Evolutionary conservation across 2,888 invertebrate species (phyloP).

Genomic region (Emmelina monodactyla): DNA sequence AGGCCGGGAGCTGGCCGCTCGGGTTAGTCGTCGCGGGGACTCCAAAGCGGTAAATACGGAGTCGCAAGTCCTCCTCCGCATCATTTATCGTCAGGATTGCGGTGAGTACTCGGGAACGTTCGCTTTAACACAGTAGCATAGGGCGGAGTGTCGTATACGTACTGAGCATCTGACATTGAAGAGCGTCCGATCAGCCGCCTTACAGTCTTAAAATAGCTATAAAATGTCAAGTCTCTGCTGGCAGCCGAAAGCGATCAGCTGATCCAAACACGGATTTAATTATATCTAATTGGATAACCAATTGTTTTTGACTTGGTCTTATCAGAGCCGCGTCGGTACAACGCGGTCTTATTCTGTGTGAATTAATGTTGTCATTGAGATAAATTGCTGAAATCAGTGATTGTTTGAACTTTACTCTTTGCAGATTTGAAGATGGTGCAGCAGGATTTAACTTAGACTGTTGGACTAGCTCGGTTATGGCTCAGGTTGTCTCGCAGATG

Average conservation of each 20-base stretch:
- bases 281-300: constrained; percentile 51
- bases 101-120: constrained; percentile 37
- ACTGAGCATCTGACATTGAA: constrained; percentile 56
- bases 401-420: constrained; percentile 34
- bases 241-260: constrained; percentile 56
- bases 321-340: constrained; percentile 12
- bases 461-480: constrained; percentile 29
- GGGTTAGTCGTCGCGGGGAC: constrained; percentile 58
- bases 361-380: not conserved
- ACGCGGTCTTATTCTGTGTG: constrained; percentile 18
- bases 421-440: constrained; percentile 66
- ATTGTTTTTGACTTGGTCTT: constrained; percentile 3
- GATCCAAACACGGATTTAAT: constrained; percentile 51
- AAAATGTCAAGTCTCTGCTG: constrained; percentile 59
- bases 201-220: constrained; percentile 61
- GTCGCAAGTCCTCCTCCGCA: constrained; percentile 56
- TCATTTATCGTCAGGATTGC: constrained; percentile 62
- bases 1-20: constrained; percentile 53
- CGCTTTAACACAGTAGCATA: not conserved
- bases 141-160: constrained; percentile 14
- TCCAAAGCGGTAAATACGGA: constrained; percentile 64
- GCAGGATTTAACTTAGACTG: constrained; percentile 61
- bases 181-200: constrained; percentile 52
- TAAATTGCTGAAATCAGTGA: constrained; percentile 20
- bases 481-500: constrained; percentile 42